Percentiles rank a stretch among this genome's conserved stretches.
Conservation (phyloP, 2,888 invertebrate genomes). For the Pollenia labialis region DNA sequence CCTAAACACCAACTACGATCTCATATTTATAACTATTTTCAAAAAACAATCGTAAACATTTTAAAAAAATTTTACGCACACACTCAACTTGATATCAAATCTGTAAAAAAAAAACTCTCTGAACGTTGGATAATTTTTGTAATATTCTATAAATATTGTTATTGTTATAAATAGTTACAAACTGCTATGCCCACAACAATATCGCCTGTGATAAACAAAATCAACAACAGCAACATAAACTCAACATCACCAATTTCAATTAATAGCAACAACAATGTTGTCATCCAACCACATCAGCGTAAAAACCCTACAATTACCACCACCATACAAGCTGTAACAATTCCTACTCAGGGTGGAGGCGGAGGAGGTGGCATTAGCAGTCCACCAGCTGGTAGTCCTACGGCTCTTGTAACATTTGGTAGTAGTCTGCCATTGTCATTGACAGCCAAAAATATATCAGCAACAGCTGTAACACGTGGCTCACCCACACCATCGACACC, state of each 20-base stretch:
- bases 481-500: slow-evolving; percentile 83
- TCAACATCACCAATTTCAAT: slow-evolving; percentile 69
- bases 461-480: slow-evolving; percentile 79
- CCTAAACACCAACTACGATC: slow-evolving; percentile 53
- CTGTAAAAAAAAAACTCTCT: slow-evolving; percentile 11
- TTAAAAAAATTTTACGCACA: not conserved
- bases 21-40: slow-evolving; percentile 36
- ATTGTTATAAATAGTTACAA: slow-evolving; percentile 78
- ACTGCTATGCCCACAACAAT: slow-evolving; percentile 81
- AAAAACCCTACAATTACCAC: slow-evolving; percentile 64
- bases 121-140: slow-evolving; percentile 55
- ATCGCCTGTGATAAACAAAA: slow-evolving; percentile 83
- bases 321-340: slow-evolving; percentile 67
- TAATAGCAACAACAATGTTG: slow-evolving; percentile 69
- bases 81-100: slow-evolving; percentile 17
- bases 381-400: slow-evolving; percentile 70
- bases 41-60: not conserved
- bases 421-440: slow-evolving; percentile 77
- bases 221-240: slow-evolving; percentile 74
- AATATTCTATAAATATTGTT: slow-evolving; percentile 64
- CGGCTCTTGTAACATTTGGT: slow-evolving; percentile 66
- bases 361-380: slow-evolving; percentile 59
- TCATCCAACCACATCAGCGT: slow-evolving; percentile 70
- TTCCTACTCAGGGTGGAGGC: slow-evolving; percentile 49
- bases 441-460: slow-evolving; percentile 79